Evolutionary conservation across 2,888 invertebrate genomes (phyloP).

Genomic region (Adineta ricciae): DNA sequence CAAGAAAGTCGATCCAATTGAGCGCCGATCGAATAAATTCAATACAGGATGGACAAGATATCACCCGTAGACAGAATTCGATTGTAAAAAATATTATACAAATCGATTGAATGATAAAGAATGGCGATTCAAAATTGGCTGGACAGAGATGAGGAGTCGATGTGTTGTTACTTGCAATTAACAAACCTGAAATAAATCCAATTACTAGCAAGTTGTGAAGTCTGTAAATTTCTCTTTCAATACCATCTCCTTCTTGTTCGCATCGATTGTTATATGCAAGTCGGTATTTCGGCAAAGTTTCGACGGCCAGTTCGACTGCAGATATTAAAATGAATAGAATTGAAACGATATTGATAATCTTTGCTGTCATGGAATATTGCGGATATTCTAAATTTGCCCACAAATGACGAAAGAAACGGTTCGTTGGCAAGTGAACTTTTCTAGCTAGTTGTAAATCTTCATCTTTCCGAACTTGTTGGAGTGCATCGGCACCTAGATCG

Average conservation of each 20-base stretch:
- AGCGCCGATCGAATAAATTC: constrained; percentile 41
- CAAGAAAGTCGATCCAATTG: constrained; percentile 46
- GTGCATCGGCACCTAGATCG: constrained; percentile 45
- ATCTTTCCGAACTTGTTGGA: background rate
- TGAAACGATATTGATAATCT: constrained; percentile 32
- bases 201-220: too few species aligned
- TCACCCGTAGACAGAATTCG: constrained; percentile 42
- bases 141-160: background rate
- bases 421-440: constrained; percentile 42
- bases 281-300: constrained; percentile 49
- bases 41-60: constrained; percentile 41
- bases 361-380: constrained; percentile 47
- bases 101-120: constrained; percentile 44
- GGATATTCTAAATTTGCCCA: constrained; percentile 52
- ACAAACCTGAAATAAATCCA: background rate
- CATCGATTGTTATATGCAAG: background rate
- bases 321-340: background rate
- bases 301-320: constrained; percentile 48
- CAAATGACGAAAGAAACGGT: constrained; percentile 39
- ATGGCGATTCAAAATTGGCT: constrained; percentile 40
- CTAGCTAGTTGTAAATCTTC: constrained; percentile 49
- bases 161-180: background rate
- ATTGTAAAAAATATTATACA: constrained; percentile 47
- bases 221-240: too few species aligned
- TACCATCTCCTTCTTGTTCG: background rate